phyloP scores from a whole-genome alignment of 2,888 invertebrate species.

The Steinernema carpocapsae region DNA sequence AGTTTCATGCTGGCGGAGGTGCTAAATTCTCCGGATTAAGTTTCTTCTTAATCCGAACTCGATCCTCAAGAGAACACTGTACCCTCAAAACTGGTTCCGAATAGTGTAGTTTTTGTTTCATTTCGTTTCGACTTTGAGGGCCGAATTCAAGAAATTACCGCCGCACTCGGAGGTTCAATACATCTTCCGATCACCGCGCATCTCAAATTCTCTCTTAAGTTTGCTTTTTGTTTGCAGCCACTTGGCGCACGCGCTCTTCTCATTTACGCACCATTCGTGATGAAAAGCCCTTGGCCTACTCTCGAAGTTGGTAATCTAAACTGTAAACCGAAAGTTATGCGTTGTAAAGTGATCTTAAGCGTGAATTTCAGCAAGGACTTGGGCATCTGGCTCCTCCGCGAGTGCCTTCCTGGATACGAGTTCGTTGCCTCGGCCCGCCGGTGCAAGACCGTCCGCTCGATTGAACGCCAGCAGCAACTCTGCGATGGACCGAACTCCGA shows the following conservation, averaged over 20 bases:
- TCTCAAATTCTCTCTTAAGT: no score
- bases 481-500: conserved; percentile 63
- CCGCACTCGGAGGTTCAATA: no score
- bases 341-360: not conserved
- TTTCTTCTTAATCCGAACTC: no score
- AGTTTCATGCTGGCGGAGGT: no score
- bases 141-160: no score
- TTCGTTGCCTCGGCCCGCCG: conserved; percentile 64
- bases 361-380: conserved; percentile 61
- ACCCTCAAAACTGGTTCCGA: no score
- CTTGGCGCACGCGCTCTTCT: conserved; percentile 11
- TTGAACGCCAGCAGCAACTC: conserved; percentile 62
- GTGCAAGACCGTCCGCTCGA: conserved; percentile 63
- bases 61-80: no score
- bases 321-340: conserved; percentile 7
- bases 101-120: no score
- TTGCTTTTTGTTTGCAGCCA: not conserved
- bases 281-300: not conserved
- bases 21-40: no score
- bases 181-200: no score
- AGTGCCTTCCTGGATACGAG: conserved; percentile 65
- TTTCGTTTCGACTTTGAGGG: no score
- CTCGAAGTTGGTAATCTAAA: conserved; percentile 23
- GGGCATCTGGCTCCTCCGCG: conserved; percentile 66
- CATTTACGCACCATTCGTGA: conserved; percentile 4